Conservation (phyloP, 2,797 vertebrate genomes). For the Pangasius sanitwongsei region DNA sequence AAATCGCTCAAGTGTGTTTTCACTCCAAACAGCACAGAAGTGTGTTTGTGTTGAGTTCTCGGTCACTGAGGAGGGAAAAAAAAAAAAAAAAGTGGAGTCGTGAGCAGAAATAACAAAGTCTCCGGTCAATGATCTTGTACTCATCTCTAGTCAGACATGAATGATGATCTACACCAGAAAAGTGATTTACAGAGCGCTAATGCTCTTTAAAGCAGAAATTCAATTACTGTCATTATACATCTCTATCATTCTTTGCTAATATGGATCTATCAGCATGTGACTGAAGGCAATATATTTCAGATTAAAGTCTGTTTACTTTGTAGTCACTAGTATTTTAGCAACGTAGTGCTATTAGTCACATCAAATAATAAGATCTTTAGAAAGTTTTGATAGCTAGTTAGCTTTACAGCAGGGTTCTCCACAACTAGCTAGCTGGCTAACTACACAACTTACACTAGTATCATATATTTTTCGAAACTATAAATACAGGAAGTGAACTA, state of each 20-base stretch:
- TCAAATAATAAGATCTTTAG: not conserved
- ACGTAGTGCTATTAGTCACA: not conserved
- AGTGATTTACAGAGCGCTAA: not conserved
- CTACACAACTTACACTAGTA: not conserved
- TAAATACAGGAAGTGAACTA: not conserved
- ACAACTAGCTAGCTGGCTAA: not conserved
- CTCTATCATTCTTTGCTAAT: not conserved
- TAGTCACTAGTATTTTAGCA: too few relatives aligned
- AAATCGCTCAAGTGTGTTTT: conserved; percentile 54
- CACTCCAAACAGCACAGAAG: conserved; percentile 52
- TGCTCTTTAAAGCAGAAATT: not conserved
- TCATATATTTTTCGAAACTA: not conserved
- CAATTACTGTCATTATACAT: not conserved
- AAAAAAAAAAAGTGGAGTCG: conserved; percentile 17
- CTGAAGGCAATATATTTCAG: not conserved
- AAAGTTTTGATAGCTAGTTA: not conserved
- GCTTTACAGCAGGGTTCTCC: too few relatives aligned
- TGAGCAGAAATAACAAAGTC: conserved; percentile 48
- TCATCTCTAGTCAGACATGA: conserved; percentile 7
- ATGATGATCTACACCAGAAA: not conserved
- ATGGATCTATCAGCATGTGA: not conserved
- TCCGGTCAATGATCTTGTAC: conserved; percentile 15
- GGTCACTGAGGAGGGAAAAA: conserved; percentile 6
- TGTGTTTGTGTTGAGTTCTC: conserved; percentile 50
- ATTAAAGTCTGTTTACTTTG: not conserved